These are phyloP conservation scores for Platysteira castanea DNA, from an alignment of 2,113 vertebrate species.

Conservation along the genomic window DNA sequence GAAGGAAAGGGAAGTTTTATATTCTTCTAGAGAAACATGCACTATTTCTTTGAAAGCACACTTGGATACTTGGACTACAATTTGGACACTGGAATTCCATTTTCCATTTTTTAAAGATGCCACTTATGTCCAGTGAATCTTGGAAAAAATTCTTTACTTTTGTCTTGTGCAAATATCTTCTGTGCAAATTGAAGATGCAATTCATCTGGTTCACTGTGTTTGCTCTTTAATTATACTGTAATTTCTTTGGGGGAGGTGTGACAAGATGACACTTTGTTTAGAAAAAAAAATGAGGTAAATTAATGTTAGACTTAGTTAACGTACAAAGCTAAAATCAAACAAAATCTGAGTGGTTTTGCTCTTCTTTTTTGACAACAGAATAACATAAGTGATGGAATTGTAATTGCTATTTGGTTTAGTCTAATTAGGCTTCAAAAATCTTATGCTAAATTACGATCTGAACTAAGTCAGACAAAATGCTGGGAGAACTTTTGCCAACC, in stretches of 20 bases:
- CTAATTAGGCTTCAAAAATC: background rate
- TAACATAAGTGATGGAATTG: background rate
- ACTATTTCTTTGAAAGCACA: background rate
- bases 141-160: background rate
- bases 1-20: background rate
- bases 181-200: background rate
- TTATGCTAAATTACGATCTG: background rate
- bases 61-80: background rate
- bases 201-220: background rate
- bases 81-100: background rate
- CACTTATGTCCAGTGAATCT: background rate
- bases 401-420: background rate
- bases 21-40: background rate
- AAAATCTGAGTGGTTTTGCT: background rate
- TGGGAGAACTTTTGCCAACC: background rate
- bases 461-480: background rate
- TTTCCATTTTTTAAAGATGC: background rate
- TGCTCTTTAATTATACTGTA: background rate
- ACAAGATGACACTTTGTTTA: background rate
- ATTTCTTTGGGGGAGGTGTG: background rate
- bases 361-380: background rate
- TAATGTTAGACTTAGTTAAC: background rate
- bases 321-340: background rate
- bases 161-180: background rate
- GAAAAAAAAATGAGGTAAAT: background rate